These are phyloP conservation scores for Piscicola geometra DNA, from an alignment of 2,888 invertebrate species.

Conservation along the genomic window DNA sequence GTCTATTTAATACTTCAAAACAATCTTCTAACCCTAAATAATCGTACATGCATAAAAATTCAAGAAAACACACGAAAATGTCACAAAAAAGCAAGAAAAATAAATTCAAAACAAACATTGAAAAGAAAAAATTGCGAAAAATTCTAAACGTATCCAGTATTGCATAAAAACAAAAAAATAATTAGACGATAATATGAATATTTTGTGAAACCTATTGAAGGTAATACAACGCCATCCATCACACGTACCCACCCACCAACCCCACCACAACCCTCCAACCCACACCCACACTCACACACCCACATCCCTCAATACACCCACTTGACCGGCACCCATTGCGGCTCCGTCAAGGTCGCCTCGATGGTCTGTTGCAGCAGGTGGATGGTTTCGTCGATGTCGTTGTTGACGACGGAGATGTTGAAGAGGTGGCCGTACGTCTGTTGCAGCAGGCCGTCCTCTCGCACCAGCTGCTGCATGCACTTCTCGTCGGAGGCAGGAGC, in stretches of 20 bases:
- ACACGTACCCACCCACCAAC: not conserved
- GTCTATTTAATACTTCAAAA: no score
- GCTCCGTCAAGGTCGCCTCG: slow-evolving; percentile 70
- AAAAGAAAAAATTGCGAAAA: no score
- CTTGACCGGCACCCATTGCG: slow-evolving; percentile 95
- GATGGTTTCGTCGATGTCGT: slow-evolving; percentile 98
- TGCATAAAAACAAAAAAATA: no score
- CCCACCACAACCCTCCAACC: not conserved
- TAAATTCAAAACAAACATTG: no score
- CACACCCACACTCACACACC: not conserved
- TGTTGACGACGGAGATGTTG: slow-evolving; percentile 95
- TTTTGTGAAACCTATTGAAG: no score
- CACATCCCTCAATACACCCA: slow-evolving; percentile 74
- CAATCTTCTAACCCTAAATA: no score
- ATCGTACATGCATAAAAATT: no score
- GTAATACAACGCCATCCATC: no score
- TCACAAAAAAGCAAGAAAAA: no score
- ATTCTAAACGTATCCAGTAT: no score
- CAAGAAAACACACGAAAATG: no score
- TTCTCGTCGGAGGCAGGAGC: slow-evolving; percentile 72
- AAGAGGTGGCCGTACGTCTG: slow-evolving; percentile 98
- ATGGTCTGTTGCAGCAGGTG: slow-evolving; percentile 82
- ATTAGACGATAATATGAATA: no score
- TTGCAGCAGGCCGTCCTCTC: slow-evolving; percentile 90
- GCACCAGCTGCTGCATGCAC: slow-evolving; percentile 67